These are phyloP conservation scores for Takifugu bimaculatus DNA, from an alignment of 2,113 vertebrate species.

Conservation along the genomic window DNA sequence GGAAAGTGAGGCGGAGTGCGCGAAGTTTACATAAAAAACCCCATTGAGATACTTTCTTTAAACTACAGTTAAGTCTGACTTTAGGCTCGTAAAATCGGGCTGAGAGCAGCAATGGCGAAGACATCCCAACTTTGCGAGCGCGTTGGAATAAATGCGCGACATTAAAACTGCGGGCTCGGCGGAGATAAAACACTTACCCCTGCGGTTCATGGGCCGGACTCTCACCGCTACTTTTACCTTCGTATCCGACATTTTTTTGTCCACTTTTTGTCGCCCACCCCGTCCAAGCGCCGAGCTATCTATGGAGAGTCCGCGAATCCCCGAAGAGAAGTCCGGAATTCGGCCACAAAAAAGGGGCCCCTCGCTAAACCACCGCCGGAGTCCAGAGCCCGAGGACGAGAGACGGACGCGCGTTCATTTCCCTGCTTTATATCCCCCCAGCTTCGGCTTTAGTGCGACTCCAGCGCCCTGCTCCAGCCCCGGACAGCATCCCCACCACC, in stretches of 20 bases:
- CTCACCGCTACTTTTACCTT: slow-evolving; percentile 98
- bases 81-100: slow-evolving; percentile 19
- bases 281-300: slow-evolving; percentile 45
- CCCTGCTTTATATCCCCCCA: slow-evolving; percentile 37
- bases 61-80: slow-evolving; percentile 16
- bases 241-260: slow-evolving; percentile 92
- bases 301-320: slow-evolving; percentile 27
- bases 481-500: slow-evolving; percentile 75
- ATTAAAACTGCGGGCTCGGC: not conserved
- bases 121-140: slow-evolving; percentile 42
- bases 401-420: slow-evolving; percentile 32
- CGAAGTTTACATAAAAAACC: slow-evolving; percentile 7
- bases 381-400: slow-evolving; percentile 49
- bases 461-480: slow-evolving; percentile 51
- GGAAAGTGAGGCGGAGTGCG: slow-evolving; percentile 33
- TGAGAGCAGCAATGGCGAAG: slow-evolving; percentile 41
- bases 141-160: slow-evolving; percentile 9
- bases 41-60: slow-evolving; percentile 6
- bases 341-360: slow-evolving; percentile 25
- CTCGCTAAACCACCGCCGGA: slow-evolving; percentile 32
- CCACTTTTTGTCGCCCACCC: slow-evolving; percentile 61
- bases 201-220: slow-evolving; percentile 94
- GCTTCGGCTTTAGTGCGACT: slow-evolving; percentile 44
- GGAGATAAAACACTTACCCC: slow-evolving; percentile 80
- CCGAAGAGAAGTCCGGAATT: slow-evolving; percentile 48